Evolutionary conservation across 2,113 vertebrate genomes (phyloP), one percentile per base, ranked within the genome.

Genomic region (Cheirogaleus medius): DNA sequence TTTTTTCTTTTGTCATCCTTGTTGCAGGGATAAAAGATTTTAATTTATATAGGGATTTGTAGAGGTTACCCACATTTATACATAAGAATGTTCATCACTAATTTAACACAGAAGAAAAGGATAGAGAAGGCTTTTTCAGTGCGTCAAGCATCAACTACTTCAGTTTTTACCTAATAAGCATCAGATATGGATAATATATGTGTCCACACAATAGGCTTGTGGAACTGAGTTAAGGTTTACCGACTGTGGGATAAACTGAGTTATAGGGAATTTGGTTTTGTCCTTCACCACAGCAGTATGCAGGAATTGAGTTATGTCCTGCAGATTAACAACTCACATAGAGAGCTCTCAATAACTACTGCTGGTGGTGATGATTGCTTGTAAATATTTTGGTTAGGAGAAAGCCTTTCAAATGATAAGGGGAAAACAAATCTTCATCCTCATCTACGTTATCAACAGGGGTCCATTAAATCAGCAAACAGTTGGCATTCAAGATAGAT

Each of bases 401-500:
- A 90, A 91, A 39, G 18, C 2, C n/a, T 94, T 96, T 74, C 15
- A 83, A 83, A n/a, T 77, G n/a, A 78, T 71, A 29, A 96, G 87
- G 88, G 63, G 20, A 60, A 71, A 90, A 74, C 25, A 84, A 84
- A 71, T 21, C 64, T 81, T 88, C 29, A 68, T 86, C 3, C 14
- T 95, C 39, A 95, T 34, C 39, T 80, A 80, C 17, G 21, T 88
- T 52, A 68, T 47, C 27, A 90, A 68, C 29, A 60, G 56, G 66
- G 20, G 1, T 87, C n/a, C n/a, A 64, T 69, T 89, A 81, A 66
- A 71, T 64, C 15, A 91, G n/a, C 93, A 69, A 90, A 15, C 8
- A 87, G 12, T 56, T 86, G 20, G 12, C 17, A 60, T 91, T 94
- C 32, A 85, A 80, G 56, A 64, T 63, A 14, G 14, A 80, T 76